Evolutionary conservation across 2,113 vertebrate species (phyloP), one percentile per base, ranked within the genome.

Genomic region (Pseudorasbora parva): DNA sequence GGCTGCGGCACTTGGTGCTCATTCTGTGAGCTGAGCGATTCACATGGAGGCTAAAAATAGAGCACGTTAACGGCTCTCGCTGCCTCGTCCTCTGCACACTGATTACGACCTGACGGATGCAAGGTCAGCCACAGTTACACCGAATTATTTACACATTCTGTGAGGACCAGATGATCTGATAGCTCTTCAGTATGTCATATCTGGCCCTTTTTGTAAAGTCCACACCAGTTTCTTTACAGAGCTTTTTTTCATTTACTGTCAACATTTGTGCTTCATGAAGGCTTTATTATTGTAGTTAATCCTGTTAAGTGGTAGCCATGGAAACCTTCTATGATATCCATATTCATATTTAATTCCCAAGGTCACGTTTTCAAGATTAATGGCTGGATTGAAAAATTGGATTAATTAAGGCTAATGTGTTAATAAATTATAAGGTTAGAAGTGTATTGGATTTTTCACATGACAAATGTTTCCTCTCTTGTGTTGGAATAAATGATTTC

Each of bases 41-140:
- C 68, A 82, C 80, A 85, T 62, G 66, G 47, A 19, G 82, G 81
- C 92, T 94, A 93, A 93, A 94, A 92, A 94, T 93, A 94, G 93
- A 90, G 87, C 72, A 72, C 59, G 71, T 57, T 84, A 54, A 30
- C 62, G 80, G 84, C 51, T 51, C 84, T 49, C 2, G 88, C 85
- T 68, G 88, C 82, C 76, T 86, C 62, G 23, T 88, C 49, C 62
- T 88, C 78, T 87, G 90, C 90, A 91, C 91, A 91, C 92, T 90
- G 90, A 93, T 94, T 78, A 72, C 86, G 88, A 89, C 78, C 87
- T 82, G 89, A 86, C 86, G 64, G 89, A 87, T 85, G 64, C 72
- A 84, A 77, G 78, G 84, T 75, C 85, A 82, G 23, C 47, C 41
- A 51, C 77, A 66, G 62, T 56, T 51, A 30, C 37, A 62, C 68